Percentiles rank a stretch among this genome's conserved stretches.
Conservation (phyloP, 92 coral and sea anemone genomes). For the Bergia puertoricense region DNA sequence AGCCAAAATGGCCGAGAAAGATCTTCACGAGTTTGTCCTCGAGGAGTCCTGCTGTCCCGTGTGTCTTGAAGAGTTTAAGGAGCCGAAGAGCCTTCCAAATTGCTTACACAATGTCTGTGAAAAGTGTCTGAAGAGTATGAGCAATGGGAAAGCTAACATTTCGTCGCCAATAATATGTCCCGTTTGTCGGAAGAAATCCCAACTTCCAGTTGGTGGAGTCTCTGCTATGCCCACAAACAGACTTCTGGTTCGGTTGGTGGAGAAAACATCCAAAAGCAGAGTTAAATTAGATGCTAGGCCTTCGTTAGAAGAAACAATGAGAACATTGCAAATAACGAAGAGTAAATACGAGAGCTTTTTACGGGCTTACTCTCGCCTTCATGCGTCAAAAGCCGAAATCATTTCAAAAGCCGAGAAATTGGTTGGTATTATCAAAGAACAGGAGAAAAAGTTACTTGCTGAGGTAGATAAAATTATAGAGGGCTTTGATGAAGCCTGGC, state of each 20-base stretch:
- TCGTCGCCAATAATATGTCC: background rate
- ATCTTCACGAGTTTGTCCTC: slow-evolving; percentile 12
- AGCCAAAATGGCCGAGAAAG: slow-evolving; percentile 17
- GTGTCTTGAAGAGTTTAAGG: slow-evolving; percentile 19
- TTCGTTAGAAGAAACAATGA: background rate
- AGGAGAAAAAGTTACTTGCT: slow-evolving; percentile 9
- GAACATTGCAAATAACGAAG: background rate
- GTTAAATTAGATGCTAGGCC: background rate
- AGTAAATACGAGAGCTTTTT: background rate
- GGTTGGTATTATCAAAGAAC: background rate
- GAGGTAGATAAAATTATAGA: background rate
- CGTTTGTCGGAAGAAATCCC: slow-evolving; percentile 13
- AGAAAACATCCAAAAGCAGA: background rate
- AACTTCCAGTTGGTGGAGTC: slow-evolving; percentile 3
- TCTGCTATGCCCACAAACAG: slow-evolving; percentile 17
- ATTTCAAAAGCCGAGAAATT: background rate
- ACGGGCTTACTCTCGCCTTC: background rate
- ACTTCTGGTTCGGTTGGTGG: slow-evolving; percentile 15
- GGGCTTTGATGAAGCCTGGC: slow-evolving; percentile 2
- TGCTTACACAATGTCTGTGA: slow-evolving; percentile 26
- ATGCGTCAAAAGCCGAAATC: slow-evolving; percentile 1
- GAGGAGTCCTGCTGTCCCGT: slow-evolving; percentile 28
- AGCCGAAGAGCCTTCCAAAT: slow-evolving; percentile 9
- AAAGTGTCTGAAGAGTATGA: background rate
- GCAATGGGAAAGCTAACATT: background rate